A percentile compares a stretch with the other conserved stretches of the same genome.
Evolutionary conservation across 2,888 invertebrate genomes (phyloP).

Genomic region (Stomorhina lunata): DNA sequence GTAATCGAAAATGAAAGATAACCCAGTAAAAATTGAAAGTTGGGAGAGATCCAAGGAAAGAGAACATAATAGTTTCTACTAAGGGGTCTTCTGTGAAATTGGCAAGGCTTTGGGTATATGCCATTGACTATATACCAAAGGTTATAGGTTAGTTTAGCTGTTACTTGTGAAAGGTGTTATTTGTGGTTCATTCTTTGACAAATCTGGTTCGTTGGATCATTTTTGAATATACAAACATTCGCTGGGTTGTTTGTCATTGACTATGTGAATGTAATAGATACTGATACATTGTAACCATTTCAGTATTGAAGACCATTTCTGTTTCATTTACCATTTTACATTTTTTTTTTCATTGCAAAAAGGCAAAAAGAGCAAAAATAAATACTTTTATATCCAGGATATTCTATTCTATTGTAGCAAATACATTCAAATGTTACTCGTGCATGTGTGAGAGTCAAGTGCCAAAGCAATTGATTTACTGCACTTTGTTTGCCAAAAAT

Average conservation of each 20-base stretch:
- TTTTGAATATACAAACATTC: not conserved
- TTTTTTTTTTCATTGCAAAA: no score
- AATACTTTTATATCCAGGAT: conserved; percentile 7
- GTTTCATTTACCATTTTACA: conserved; percentile 45
- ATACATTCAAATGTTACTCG: not conserved
- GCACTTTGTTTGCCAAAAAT: conserved; percentile 79
- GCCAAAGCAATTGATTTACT: conserved; percentile 79
- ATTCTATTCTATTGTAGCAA: conserved; percentile 13
- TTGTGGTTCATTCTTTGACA: no score
- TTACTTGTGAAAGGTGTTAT: no score
- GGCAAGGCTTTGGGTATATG: no score
- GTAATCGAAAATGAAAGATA: conserved; percentile 6
- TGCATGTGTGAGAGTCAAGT: conserved; percentile 62
- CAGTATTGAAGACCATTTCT: conserved; percentile 54
- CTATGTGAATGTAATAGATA: conserved; percentile 7
- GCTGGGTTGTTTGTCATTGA: conserved; percentile 18
- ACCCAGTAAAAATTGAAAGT: conserved; percentile 22
- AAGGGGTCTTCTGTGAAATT: no score
- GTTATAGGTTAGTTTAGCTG: no score
- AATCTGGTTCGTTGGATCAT: no score
- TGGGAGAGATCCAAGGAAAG: not conserved
- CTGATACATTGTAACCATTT: conserved; percentile 53
- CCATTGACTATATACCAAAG: no score
- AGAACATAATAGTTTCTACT: no score
- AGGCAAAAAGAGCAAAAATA: not conserved